Evolutionary conservation across 2,113 vertebrate genomes (phyloP), one percentile per base, ranked within the genome.

Genomic region (Psilopogon haemacephalus): DNA sequence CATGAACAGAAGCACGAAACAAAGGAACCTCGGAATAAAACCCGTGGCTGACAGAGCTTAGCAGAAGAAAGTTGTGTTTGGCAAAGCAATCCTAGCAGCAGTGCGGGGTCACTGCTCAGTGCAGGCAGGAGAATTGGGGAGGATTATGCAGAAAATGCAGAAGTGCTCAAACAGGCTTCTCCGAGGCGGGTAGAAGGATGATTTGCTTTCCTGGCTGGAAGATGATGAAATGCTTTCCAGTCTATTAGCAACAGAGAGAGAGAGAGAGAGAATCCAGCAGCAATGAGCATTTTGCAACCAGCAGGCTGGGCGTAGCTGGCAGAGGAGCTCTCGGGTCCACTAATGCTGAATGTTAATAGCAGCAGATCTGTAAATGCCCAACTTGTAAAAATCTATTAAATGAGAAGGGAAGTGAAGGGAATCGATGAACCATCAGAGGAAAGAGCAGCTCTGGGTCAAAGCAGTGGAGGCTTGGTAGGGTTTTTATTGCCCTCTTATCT

Each of bases 131-230:
- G 91, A 89, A 76, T 50, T 33, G 85, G 35, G 87, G 35, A 80
- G 95, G 94, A 95, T 95, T 95, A 95, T 91, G 91, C 95, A 95
- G 89, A 79, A 94, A 94, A 93, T 55, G 93, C 90, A 95, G 74
- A 88, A 91, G 85, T 79, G 87, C 84, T 95, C 94, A 88, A 90
- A 91, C 76, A 89, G 91, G 69, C 71, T 95, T 77, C 5, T 80
- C 37, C 70, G 44, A 30, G 54, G 27, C 54, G 0, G 78, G 30
- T 96, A 94, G 93, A 94, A 82, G 75, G 91, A 91, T 94, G 95
- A 95, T 95, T 95, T 93, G 89, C 89, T 95, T 95, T 91, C 88
- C n/a, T 83, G 91, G 88, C 93, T 80, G 5, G 75, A 70, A 86
- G 78, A 88, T 95, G 94, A 96, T 96, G 85, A 89, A 95, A 95